Evolutionary conservation across 1,140 invertebrate species (phyloP), one percentile per base, ranked within the genome.

Genomic region (Caenorhabditis briggsae): DNA sequence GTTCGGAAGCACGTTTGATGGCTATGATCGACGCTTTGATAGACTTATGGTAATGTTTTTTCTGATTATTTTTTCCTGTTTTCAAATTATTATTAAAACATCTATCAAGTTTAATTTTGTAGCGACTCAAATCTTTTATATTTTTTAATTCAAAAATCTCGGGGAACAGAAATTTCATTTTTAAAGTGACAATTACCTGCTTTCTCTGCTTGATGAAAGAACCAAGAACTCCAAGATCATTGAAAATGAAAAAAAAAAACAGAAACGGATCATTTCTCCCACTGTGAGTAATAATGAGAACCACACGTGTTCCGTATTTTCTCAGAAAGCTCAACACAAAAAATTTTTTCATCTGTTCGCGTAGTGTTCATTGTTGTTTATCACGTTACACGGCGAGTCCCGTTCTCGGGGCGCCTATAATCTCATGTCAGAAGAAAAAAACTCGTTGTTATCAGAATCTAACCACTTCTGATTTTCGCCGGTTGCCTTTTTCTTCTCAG

Each of bases 331-430:
- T 6, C 23, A 41, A 16, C 7, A 46, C 5, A n/a, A 16, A 12
- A 11, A 65, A 33, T 12, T 33, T n/a, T 78, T 78, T 11, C 70
- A 78, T 78, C 43, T 78, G 70, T 50, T n/a, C 70, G 46, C 48
- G 14, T 50, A 43, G 46, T 78, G 70, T 78, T 78, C 70, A 53
- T 50, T 78, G 70, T 50, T 78, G 43, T 78, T 78, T 78, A 50
- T 50, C 70, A 48, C 33, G 7, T 9, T 33, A 33, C 65, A 70
- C 43, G 70, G 70, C n/a, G 59, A 12, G 14, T 2, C 64, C 16
- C 46, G 33, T 78, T 78, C 46, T 78, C 23, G n/a, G n/a, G 41
- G 43, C n/a, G 46, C 20, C 6, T n/a, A 43, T 41, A 48, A 78
- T 78, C 46, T 50, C 23, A 50, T 78, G 46, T 14, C 18, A 78